Evolutionary conservation across 64 coral and sea anemone species (phyloP).

Genomic region (Orbicella faveolata): DNA sequence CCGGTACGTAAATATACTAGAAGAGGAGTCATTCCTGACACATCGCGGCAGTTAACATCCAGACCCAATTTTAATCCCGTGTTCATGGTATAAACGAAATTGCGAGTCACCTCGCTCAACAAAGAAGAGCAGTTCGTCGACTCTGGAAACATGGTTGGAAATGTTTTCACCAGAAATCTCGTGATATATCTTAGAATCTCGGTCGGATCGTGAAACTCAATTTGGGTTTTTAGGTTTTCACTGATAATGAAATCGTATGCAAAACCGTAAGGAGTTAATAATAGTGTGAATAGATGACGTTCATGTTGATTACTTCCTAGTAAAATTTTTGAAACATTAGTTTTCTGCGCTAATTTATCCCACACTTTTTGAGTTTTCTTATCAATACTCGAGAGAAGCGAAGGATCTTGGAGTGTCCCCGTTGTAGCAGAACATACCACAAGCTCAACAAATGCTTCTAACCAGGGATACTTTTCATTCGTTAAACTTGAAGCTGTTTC

Average conservation of each 20-base stretch:
- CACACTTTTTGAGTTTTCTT: not conserved
- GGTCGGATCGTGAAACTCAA: not conserved
- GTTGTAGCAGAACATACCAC: not conserved
- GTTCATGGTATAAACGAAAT: not conserved
- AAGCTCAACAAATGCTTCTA: not conserved
- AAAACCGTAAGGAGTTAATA: slow-evolving; percentile 29
- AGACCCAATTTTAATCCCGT: slow-evolving; percentile 7
- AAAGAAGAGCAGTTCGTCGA: slow-evolving; percentile 4
- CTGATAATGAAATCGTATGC: not conserved
- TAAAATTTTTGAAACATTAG: not conserved
- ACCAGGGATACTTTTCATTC: not conserved
- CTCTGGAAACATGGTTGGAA: not conserved
- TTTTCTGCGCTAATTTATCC: not conserved
- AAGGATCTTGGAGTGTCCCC: no score
- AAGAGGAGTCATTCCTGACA: not conserved
- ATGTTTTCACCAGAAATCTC: not conserved
- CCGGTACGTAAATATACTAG: slow-evolving; percentile 28
- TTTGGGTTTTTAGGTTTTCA: not conserved
- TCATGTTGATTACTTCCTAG: not conserved
- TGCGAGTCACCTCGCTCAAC: not conserved
- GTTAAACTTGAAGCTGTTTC: not conserved
- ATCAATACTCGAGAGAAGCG: not conserved
- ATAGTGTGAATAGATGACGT: not conserved
- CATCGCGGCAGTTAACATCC: slow-evolving; percentile 23
- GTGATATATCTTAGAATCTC: not conserved